Percentiles rank a stretch among this genome's conserved stretches.
These are phyloP conservation scores for Grammomys dolichurus DNA, from an alignment of 2,113 vertebrate genomes.

Conservation along the genomic window DNA sequence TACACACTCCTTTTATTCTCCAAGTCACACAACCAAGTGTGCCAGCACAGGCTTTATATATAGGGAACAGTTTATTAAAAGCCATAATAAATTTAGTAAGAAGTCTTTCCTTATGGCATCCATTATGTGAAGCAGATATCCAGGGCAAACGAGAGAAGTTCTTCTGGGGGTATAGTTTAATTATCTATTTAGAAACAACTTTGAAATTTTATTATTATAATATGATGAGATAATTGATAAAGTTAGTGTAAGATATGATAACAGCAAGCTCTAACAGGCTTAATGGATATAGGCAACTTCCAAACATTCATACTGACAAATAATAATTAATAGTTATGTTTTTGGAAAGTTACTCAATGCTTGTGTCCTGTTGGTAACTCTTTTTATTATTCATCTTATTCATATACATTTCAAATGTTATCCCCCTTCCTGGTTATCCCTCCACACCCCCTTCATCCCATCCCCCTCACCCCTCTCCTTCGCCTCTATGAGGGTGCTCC, in stretches of 20 bases:
- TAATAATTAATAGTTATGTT: slow-evolving; percentile 42
- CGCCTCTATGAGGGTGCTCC: no score
- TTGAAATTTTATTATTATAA: slow-evolving; percentile 77
- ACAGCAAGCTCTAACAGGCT: slow-evolving; percentile 39
- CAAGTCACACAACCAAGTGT: slow-evolving; percentile 63
- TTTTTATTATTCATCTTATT: background rate
- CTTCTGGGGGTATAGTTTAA: slow-evolving; percentile 66
- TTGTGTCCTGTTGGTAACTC: background rate
- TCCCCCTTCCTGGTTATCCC: no score
- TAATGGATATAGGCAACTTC: slow-evolving; percentile 75
- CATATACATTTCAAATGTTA: no score
- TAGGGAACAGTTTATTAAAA: slow-evolving; percentile 78
- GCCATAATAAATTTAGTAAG: slow-evolving; percentile 72
- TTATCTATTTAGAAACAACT: background rate
- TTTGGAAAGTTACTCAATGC: slow-evolving; percentile 66
- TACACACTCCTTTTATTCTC: slow-evolving; percentile 72
- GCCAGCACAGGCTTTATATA: slow-evolving; percentile 75
- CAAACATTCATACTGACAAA: slow-evolving; percentile 66
- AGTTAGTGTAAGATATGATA: slow-evolving; percentile 79
- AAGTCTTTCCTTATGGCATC: slow-evolving; percentile 69
- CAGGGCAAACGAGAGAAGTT: slow-evolving; percentile 58
- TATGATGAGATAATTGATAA: slow-evolving; percentile 73
- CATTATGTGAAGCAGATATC: slow-evolving; percentile 74
- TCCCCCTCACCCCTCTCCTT: no score
- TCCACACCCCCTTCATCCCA: no score